Percentiles rank a stretch among this genome's conserved stretches.
Evolutionary conservation across 2,888 invertebrate genomes (phyloP).

Genomic region (Drosophila paranaensis): DNA sequence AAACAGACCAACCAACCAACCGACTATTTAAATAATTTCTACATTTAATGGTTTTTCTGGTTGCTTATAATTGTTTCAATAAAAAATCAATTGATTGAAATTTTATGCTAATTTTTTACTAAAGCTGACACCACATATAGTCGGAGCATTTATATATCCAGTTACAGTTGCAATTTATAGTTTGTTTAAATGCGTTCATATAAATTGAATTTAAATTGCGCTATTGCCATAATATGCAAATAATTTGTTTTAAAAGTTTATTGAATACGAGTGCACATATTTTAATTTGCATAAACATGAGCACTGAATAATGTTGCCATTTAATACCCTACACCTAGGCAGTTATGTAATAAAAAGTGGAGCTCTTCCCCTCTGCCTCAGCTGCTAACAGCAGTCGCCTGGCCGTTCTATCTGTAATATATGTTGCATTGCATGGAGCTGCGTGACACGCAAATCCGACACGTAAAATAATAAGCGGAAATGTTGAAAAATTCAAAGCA

Average conservation of each 20-base stretch:
- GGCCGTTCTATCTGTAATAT: conserved; percentile 14
- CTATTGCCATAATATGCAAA: conserved; percentile 65
- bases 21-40: not conserved
- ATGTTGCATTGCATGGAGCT: conserved; percentile 43
- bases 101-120: conserved; percentile 44
- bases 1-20: too few species aligned
- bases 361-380: not conserved
- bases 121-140: conserved; percentile 12
- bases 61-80: not conserved
- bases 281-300: conserved; percentile 71
- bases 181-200: conserved; percentile 38
- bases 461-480: conserved; percentile 81
- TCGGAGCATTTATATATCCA: conserved; percentile 15
- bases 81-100: conserved; percentile 25
- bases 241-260: conserved; percentile 61
- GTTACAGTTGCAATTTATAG: conserved; percentile 11
- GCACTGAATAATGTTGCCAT: conserved; percentile 3
- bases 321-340: not conserved
- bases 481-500: conserved; percentile 81
- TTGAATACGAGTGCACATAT: conserved; percentile 72
- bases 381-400: not conserved
- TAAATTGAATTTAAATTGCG: conserved; percentile 50
- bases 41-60: not conserved
- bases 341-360: not conserved
- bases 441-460: conserved; percentile 77